Evolutionary conservation across 1,140 invertebrate species (phyloP).

Genomic region (Drosophila subpulchrella): DNA sequence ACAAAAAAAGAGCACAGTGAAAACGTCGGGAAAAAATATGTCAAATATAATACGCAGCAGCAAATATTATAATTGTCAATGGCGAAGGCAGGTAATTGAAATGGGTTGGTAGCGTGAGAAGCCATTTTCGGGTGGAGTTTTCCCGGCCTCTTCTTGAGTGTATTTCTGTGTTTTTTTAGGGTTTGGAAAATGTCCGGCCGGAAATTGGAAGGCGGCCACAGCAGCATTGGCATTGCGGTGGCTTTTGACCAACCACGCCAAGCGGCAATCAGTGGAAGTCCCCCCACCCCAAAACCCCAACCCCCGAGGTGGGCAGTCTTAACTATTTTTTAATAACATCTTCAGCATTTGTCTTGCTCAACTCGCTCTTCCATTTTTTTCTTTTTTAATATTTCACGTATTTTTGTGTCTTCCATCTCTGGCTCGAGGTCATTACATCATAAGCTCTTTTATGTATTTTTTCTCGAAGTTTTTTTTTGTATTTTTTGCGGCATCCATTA

Average conservation of each 20-base stretch:
- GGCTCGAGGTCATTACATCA: constrained; percentile 78
- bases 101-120: constrained; percentile 69
- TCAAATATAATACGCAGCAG: constrained; percentile 76
- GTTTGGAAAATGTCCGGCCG: constrained; percentile 47
- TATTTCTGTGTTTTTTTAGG: background rate
- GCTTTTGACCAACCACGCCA: constrained; percentile 46
- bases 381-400: constrained; percentile 24
- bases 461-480: constrained; percentile 9
- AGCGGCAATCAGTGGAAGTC: constrained; percentile 43
- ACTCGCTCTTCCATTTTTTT: constrained; percentile 55
- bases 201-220: constrained; percentile 52
- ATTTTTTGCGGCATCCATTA: constrained; percentile 69
- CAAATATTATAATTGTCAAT: constrained; percentile 79
- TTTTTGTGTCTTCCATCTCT: constrained; percentile 25
- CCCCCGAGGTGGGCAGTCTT: constrained; percentile 48
- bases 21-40: constrained; percentile 68
- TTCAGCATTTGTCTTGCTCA: constrained; percentile 83
- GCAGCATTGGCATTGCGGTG: constrained; percentile 51
- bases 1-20: constrained; percentile 52
- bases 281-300: background rate
- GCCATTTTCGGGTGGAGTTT: constrained; percentile 42
- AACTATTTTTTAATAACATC: constrained; percentile 83
- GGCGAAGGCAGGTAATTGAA: constrained; percentile 34
- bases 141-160: constrained; percentile 11
- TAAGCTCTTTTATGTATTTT: constrained; percentile 69